Conservation (phyloP, 2,113 vertebrate genomes). For the Mesocricetus auratus region DNA sequence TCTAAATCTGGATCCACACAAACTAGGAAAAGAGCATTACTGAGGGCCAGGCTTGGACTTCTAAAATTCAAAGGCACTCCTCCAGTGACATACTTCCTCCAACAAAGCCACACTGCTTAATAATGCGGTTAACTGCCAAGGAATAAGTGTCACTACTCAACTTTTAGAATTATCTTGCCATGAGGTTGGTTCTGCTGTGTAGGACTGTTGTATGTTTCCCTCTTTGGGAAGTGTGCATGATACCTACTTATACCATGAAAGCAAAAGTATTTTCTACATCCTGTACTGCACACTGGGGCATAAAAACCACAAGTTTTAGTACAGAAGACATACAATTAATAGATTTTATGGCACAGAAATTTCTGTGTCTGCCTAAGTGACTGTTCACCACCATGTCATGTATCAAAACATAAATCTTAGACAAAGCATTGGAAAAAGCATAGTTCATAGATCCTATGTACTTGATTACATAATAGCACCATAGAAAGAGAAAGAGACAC, state of each 20-base stretch:
- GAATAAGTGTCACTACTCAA: not conserved
- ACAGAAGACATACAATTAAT: not conserved
- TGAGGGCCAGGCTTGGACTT: not conserved
- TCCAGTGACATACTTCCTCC: not conserved
- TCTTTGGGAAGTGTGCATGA: not conserved
- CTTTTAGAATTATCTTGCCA: not conserved
- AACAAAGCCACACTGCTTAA: not conserved
- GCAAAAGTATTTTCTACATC: not conserved
- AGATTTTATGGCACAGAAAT: not conserved
- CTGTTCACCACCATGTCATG: not conserved
- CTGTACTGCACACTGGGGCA: not conserved
- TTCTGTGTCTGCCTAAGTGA: not conserved
- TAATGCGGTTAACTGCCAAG: not conserved
- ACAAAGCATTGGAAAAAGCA: not conserved
- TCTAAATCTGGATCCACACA: not conserved
- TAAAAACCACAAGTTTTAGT: not conserved
- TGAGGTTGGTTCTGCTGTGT: not conserved
- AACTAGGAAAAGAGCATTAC: not conserved
- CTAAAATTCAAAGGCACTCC: not conserved
- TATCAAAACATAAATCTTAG: not conserved
- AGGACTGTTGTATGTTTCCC: not conserved
- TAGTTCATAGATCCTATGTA: not conserved
- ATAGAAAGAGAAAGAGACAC: not conserved
- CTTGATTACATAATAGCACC: not conserved
- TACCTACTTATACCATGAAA: not conserved